Base-by-base conservation (phyloP, 2,113 vertebrate genomes). In the Morone chrysops region DNA sequence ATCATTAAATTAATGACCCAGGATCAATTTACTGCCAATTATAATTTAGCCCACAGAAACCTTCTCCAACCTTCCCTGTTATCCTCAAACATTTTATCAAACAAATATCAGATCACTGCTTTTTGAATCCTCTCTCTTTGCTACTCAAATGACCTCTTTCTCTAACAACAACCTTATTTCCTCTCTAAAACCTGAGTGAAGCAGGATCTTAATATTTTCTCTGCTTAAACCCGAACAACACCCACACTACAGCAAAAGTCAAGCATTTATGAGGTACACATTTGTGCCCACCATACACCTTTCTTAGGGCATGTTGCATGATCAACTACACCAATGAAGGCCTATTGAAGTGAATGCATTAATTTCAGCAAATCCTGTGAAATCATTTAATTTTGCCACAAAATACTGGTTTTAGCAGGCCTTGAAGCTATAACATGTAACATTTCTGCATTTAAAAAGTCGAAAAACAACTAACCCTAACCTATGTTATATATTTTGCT, bases 211-310 rank as follows among this genome's bases (percentile, higher is more conserved):
- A 10, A 38, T 18, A 25, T 54, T 22, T 60, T 48, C 36, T 65
- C 25, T 25, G 25, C 61, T 50, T 20, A 12, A 22, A 83, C 56
- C 75, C 16, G 9, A 40, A 53, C 11, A 75, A 71, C 78, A 60
- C 65, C 83, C 77, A 76, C 60, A 41, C 61, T 71, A 53, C 72
- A 71, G 78, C 41, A 75, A 69, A 61, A 41, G 5, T 66, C n/a
- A 31, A 31, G 14, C 31, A 41, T 43, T 72, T 59, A 18, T 56
- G 14, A 76, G 9, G 2, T 59, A 20, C 40, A 5, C 50, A 4
- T 57, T 47, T 62, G 18, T 12, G 22, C 36, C 53, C 45, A 66
- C 69, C 14, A 60, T 8, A 51, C 7, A 16, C 16, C 41, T 59
- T 13, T 60, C 50, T 72, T 25, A 20, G 18, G 31, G 51, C 17